Percentiles rank a stretch among this genome's conserved stretches.
These are phyloP conservation scores for Apis dorsata DNA, from an alignment of 1,140 invertebrate species.

Conservation along the genomic window DNA sequence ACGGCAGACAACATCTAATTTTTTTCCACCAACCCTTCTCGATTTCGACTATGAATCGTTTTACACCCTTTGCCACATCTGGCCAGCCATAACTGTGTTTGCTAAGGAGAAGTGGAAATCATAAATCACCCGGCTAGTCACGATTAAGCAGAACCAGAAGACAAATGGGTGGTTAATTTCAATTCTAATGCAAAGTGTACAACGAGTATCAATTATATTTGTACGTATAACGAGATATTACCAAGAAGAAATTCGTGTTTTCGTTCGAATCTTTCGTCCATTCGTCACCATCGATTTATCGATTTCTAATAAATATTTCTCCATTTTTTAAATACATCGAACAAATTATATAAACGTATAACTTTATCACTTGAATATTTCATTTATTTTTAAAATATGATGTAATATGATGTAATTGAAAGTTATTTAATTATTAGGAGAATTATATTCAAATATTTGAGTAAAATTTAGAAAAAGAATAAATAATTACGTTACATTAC, in stretches of 20 bases:
- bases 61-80: slow-evolving; percentile 56
- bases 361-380: too few relatives aligned
- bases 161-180: slow-evolving; percentile 72
- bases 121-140: slow-evolving; percentile 68
- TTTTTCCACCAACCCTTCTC: slow-evolving; percentile 44
- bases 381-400: too few relatives aligned
- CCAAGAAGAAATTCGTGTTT: background rate
- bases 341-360: too few relatives aligned
- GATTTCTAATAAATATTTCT: too few relatives aligned
- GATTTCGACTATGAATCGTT: slow-evolving; percentile 53
- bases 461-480: too few relatives aligned
- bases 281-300: too few relatives aligned
- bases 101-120: slow-evolving; percentile 53
- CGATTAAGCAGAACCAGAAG: slow-evolving; percentile 67
- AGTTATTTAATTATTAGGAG: too few relatives aligned
- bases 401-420: too few relatives aligned
- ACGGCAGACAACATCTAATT: slow-evolving; percentile 58
- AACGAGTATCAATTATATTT: slow-evolving; percentile 37
- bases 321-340: too few relatives aligned
- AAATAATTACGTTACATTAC: too few relatives aligned
- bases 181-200: slow-evolving; percentile 61
- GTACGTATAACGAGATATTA: background rate
- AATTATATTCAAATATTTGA: too few relatives aligned
- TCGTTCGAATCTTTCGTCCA: background rate
- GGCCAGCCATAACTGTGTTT: slow-evolving; percentile 46